These are phyloP conservation scores for Gorsachius goisagi DNA, from an alignment of 2,113 vertebrate species.

Conservation along the genomic window DNA sequence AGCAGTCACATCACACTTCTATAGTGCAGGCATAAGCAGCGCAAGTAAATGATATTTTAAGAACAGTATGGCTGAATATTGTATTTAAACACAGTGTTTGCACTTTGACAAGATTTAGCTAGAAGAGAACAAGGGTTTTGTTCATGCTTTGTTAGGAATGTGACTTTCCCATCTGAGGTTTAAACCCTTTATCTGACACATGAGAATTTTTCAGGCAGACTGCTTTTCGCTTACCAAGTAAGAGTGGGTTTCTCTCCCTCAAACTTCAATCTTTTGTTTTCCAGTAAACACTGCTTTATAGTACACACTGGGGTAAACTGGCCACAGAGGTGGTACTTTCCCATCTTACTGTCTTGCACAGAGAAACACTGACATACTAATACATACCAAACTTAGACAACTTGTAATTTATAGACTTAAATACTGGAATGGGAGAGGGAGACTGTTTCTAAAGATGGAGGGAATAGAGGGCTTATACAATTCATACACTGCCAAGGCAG, in stretches of 20 bases:
- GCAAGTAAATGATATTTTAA: slow-evolving; percentile 68
- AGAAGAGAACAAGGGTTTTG: slow-evolving; percentile 70
- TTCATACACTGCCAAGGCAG: slow-evolving; percentile 60
- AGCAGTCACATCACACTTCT: slow-evolving; percentile 74
- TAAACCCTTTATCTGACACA: slow-evolving; percentile 40
- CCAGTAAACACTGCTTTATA: slow-evolving; percentile 60
- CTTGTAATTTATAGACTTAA: slow-evolving; percentile 68
- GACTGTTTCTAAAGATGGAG: slow-evolving; percentile 51
- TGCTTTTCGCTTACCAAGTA: slow-evolving; percentile 50
- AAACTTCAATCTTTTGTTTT: slow-evolving; percentile 30
- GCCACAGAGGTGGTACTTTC: slow-evolving; percentile 42
- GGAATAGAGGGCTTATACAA: slow-evolving; percentile 51
- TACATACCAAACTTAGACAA: slow-evolving; percentile 65
- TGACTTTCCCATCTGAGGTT: slow-evolving; percentile 44
- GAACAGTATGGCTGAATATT: slow-evolving; percentile 72
- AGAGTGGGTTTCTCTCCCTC: slow-evolving; percentile 30
- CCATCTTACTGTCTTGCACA: slow-evolving; percentile 62
- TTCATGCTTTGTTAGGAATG: slow-evolving; percentile 71
- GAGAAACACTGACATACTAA: slow-evolving; percentile 74
- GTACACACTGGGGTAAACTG: slow-evolving; percentile 2
- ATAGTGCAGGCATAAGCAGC: slow-evolving; percentile 74
- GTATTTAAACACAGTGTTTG: slow-evolving; percentile 72
- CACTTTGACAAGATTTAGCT: slow-evolving; percentile 67
- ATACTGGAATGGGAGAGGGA: slow-evolving; percentile 54
- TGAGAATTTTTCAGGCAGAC: slow-evolving; percentile 45